These are phyloP conservation scores for Amia ocellicauda DNA, from an alignment of 2,113 vertebrate genomes.

Conservation along the genomic window DNA sequence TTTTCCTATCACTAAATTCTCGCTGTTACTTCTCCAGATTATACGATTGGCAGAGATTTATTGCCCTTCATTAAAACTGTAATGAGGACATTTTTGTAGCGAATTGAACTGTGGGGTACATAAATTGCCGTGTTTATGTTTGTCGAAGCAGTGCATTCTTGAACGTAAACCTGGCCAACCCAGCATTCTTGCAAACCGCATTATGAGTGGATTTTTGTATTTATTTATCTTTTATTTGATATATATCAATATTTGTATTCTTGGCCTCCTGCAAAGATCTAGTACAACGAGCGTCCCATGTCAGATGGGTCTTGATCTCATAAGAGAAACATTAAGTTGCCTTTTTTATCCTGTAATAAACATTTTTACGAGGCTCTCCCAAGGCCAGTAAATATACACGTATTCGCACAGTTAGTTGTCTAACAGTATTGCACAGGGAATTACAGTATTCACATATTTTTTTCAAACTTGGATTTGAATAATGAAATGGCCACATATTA, in stretches of 20 bases:
- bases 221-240: too few relatives aligned
- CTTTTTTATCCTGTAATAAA: constrained; percentile 2
- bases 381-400: neutral
- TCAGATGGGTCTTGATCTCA: neutral
- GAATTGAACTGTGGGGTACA: neutral
- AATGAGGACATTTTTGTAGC: neutral
- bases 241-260: too few relatives aligned
- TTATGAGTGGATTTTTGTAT: too few relatives aligned
- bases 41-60: neutral
- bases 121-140: neutral
- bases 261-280: neutral
- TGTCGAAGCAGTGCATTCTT: neutral
- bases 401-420: neutral
- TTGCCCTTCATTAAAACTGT: neutral
- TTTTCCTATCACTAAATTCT: neutral
- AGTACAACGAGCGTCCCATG: neutral
- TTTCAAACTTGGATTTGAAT: too few relatives aligned
- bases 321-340: neutral
- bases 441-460: too few relatives aligned
- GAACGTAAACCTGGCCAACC: neutral
- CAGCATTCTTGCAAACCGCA: neutral
- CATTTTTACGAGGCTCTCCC: neutral
- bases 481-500: too few relatives aligned
- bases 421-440: too few relatives aligned
- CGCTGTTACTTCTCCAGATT: neutral